Conservation (phyloP, 2,113 vertebrate genomes). For the Melierax canorus region DNA sequence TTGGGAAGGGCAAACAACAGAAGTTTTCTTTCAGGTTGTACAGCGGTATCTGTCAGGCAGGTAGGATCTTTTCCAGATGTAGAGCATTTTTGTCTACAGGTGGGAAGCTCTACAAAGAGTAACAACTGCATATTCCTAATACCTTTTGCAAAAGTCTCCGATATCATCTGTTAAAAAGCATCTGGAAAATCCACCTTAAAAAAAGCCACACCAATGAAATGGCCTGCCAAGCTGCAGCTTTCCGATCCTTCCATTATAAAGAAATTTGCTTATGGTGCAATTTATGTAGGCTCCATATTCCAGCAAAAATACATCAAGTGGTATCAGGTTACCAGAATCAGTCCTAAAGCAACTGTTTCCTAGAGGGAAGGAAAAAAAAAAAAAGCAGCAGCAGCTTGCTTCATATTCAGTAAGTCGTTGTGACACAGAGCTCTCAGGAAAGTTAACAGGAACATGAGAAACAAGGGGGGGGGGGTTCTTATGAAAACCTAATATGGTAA, state of each 20-base stretch:
- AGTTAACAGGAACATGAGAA: background rate
- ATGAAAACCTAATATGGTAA: background rate
- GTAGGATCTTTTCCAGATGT: background rate
- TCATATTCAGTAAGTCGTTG: background rate
- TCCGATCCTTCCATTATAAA: slow-evolving; percentile 56
- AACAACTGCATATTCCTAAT: background rate
- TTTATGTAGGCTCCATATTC: slow-evolving; percentile 32
- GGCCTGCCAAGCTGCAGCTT: slow-evolving; percentile 58
- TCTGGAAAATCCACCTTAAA: slow-evolving; percentile 64
- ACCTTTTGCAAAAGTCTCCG: background rate
- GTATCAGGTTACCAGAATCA: slow-evolving; percentile 44
- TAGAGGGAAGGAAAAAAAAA: background rate
- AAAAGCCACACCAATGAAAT: background rate
- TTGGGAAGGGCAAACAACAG: background rate
- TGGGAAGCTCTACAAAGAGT: background rate
- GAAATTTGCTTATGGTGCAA: slow-evolving; percentile 52
- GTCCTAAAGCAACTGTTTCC: slow-evolving; percentile 23
- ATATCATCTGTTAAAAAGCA: background rate
- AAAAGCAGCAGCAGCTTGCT: background rate
- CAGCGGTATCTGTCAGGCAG: background rate
- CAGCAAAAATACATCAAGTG: slow-evolving; percentile 54
- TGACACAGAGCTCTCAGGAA: background rate
- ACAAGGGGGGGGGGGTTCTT: background rate
- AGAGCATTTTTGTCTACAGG: background rate
- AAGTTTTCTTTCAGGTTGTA: background rate